A percentile compares a stretch with the other conserved stretches of the same genome.
Evolutionary conservation across 2,113 vertebrate species (phyloP).

Genomic region (Dinomys branickii): DNA sequence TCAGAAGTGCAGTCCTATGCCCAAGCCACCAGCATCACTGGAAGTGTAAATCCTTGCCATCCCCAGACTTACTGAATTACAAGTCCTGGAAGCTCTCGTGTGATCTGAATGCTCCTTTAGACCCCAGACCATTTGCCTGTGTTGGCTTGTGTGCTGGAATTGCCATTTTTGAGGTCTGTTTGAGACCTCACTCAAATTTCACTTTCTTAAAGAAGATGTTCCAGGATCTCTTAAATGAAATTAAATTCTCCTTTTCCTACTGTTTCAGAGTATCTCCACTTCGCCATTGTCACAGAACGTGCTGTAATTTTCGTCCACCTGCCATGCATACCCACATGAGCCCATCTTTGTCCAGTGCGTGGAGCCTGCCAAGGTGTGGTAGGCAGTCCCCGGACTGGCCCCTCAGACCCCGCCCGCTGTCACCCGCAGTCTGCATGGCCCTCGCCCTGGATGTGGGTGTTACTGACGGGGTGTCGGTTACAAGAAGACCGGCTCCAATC

Average conservation of each 20-base stretch:
- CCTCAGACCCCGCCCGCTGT: background rate
- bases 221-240: background rate
- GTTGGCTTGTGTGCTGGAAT: background rate
- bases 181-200: background rate
- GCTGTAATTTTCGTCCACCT: background rate
- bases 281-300: background rate
- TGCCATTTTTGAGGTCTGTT: background rate
- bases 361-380: background rate
- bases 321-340: rapidly evolving
- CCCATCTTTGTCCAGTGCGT: background rate
- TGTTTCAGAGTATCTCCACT: background rate
- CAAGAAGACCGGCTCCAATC: background rate
- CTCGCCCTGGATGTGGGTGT: background rate
- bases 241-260: background rate
- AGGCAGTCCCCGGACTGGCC: background rate
- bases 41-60: background rate
- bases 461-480: background rate
- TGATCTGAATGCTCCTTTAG: background rate
- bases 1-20: background rate
- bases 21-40: background rate
- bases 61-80: background rate
- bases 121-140: background rate
- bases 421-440: no score
- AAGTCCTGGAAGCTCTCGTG: background rate
- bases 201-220: background rate